phyloP scores from a whole-genome alignment of 2,888 invertebrate genomes.

The Eubasilissa splendida region DNA sequence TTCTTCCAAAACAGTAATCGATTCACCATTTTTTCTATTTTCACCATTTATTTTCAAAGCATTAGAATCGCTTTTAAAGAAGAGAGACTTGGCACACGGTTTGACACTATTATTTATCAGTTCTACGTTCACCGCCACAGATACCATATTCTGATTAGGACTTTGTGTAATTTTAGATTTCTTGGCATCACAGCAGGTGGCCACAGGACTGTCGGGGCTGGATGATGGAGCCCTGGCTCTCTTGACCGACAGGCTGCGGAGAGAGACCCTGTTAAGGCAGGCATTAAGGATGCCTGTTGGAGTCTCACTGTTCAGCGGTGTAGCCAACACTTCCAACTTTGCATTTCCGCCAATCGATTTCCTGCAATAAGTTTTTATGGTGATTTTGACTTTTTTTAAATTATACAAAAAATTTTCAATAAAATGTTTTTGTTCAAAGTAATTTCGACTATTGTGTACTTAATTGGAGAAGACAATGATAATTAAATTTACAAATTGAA shows the following conservation, averaged over 20 bases:
- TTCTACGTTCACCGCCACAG: constrained; percentile 1
- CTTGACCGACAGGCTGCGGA: constrained; percentile 46
- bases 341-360: constrained; percentile 1
- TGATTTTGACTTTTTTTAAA: too few species aligned
- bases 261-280: constrained; percentile 35
- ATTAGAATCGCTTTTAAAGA: neutral
- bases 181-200: neutral
- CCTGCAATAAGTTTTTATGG: constrained; percentile 25
- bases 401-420: too few species aligned
- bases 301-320: constrained; percentile 47
- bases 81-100: neutral
- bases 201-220: constrained; percentile 52
- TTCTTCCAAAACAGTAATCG: constrained; percentile 60
- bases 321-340: constrained; percentile 49
- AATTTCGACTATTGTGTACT: too few species aligned
- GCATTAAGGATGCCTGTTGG: constrained; percentile 33
- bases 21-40: constrained; percentile 12
- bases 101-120: neutral
- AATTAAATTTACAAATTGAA: too few species aligned
- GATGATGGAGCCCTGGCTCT: constrained; percentile 45
- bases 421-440: too few species aligned
- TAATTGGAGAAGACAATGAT: too few species aligned
- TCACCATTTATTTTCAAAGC: neutral
- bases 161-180: constrained; percentile 35
- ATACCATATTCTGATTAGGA: constrained; percentile 1